These are phyloP conservation scores for Montipora capricornis DNA, from an alignment of 64 coral and sea anemone genomes.

Conservation along the genomic window DNA sequence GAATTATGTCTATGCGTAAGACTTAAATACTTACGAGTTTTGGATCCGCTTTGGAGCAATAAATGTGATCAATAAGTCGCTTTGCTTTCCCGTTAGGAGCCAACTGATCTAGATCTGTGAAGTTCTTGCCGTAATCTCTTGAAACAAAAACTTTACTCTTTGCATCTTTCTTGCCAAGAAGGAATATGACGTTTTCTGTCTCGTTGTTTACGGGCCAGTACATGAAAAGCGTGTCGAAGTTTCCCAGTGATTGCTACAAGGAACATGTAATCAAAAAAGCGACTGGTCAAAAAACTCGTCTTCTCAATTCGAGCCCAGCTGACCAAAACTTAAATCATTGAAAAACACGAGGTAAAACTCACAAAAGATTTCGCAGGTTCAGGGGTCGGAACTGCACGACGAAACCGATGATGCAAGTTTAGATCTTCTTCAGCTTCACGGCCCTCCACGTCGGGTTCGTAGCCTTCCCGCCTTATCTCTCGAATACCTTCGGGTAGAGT, in stretches of 20 bases:
- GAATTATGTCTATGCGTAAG: not conserved
- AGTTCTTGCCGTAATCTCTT: conserved; percentile 48
- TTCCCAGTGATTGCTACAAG: conserved; percentile 26
- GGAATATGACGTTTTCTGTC: conserved; percentile 16
- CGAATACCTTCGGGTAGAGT: conserved; percentile 56
- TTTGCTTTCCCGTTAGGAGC: not conserved
- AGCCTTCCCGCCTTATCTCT: not conserved
- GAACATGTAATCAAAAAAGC: not conserved
- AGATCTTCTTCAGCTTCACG: not conserved
- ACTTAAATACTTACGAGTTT: conserved; percentile 61
- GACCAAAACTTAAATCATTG: not conserved
- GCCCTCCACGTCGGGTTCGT: not conserved
- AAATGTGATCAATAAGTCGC: conserved; percentile 57
- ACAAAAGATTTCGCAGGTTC: not conserved
- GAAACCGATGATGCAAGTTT: not conserved
- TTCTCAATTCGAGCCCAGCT: not conserved
- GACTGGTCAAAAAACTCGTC: not conserved
- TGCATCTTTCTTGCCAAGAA: conserved; percentile 26
- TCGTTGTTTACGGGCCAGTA: conserved; percentile 42
- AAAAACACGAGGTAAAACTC: conserved; percentile 1
- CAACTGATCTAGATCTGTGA: not conserved
- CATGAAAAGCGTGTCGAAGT: conserved; percentile 32
- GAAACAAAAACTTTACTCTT: conserved; percentile 44
- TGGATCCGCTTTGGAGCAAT: conserved; percentile 44
- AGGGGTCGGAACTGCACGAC: not conserved